A percentile compares a stretch with the other conserved stretches of the same genome.
Conservation (phyloP, 2,113 vertebrate genomes). For the Pygoscelis antarcticus region DNA sequence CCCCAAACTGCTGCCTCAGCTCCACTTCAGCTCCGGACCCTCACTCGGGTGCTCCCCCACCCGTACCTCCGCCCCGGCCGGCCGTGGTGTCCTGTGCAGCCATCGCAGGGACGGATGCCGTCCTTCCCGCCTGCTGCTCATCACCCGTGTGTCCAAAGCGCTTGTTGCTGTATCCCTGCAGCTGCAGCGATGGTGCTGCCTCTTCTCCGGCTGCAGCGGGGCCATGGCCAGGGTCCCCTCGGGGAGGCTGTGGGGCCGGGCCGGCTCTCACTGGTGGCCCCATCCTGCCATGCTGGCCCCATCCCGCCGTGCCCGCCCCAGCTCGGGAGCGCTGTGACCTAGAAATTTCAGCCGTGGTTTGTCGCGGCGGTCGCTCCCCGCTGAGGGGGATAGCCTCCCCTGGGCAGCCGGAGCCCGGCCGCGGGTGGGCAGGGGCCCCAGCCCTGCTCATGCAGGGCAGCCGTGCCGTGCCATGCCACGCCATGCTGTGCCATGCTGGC, state of each 20-base stretch:
- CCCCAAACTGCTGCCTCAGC: neutral
- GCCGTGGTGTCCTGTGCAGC: neutral
- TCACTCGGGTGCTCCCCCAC: neutral
- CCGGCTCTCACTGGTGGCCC: neutral
- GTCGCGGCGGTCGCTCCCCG: rapidly evolving
- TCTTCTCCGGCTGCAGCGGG: neutral
- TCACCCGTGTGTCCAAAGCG: rapidly evolving
- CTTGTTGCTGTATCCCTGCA: rapidly evolving
- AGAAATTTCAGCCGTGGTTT: neutral
- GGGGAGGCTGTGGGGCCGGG: too few species aligned
- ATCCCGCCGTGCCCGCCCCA: neutral
- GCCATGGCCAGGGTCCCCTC: neutral
- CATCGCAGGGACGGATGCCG: rapidly evolving
- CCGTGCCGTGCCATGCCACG: neutral
- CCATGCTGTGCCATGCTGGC: neutral
- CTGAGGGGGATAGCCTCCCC: too few species aligned
- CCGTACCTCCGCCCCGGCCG: rapidly evolving
- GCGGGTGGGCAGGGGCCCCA: neutral
- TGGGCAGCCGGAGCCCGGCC: neutral
- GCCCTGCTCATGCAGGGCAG: neutral
- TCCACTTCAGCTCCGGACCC: neutral
- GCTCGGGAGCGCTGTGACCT: neutral
- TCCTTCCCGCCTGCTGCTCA: neutral
- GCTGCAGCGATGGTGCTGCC: neutral
- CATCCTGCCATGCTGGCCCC: too few species aligned